A percentile compares a stretch with the other conserved stretches of the same genome.
Evolutionary conservation across 2,888 invertebrate genomes (phyloP).

Genomic region (Mamestra brassicae): DNA sequence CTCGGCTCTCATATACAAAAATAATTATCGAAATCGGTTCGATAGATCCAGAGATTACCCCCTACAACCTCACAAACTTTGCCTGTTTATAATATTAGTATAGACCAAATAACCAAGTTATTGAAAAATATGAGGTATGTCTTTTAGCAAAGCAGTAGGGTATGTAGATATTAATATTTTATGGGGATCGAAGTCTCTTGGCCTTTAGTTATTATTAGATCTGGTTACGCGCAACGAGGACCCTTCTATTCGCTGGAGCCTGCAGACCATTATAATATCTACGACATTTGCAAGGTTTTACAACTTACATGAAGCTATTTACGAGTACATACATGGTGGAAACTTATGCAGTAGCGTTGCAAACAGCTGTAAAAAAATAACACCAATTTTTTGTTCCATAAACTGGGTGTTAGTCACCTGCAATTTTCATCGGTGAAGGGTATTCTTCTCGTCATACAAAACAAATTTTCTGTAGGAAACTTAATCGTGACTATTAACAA

Average conservation of each 20-base stretch:
- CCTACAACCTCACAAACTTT: too few species aligned
- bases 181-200: constrained; percentile 55
- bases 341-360: neutral
- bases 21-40: too few species aligned
- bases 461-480: neutral
- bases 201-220: constrained; percentile 65
- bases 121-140: neutral
- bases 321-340: neutral
- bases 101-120: neutral
- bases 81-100: too few species aligned
- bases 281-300: neutral
- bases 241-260: constrained; percentile 18
- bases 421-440: neutral
- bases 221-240: constrained; percentile 18
- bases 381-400: neutral
- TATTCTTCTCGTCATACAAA: neutral
- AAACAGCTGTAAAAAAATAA: too few species aligned
- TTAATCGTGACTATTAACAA: too few species aligned
- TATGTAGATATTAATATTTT: constrained; percentile 40
- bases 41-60: too few species aligned
- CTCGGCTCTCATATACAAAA: too few species aligned
- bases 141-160: constrained; percentile 38
- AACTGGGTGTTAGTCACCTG: neutral
- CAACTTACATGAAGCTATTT: neutral
- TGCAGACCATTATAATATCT: constrained; percentile 2